These are phyloP conservation scores for Halictus ligatus DNA, from an alignment of 2,888 invertebrate species.

Conservation along the genomic window DNA sequence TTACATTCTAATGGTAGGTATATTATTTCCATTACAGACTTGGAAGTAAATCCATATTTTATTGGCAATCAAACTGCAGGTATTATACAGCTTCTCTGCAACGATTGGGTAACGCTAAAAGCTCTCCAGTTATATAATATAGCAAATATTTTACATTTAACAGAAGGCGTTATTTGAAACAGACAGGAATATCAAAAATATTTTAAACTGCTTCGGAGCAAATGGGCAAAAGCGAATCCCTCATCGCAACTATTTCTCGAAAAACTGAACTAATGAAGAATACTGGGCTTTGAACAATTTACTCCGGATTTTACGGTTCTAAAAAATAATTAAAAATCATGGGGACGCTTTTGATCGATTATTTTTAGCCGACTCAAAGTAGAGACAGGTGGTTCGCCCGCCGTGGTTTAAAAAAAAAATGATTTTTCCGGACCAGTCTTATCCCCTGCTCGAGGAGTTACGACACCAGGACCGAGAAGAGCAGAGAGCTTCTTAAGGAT, in stretches of 20 bases:
- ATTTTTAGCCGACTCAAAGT: not conserved
- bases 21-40: not conserved
- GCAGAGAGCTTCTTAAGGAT: slow-evolving; percentile 26
- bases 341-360: not conserved
- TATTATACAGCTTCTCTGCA: not conserved
- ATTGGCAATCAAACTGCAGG: not conserved
- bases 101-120: not conserved
- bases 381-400: slow-evolving; percentile 44
- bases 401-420: not conserved
- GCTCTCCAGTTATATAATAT: not conserved
- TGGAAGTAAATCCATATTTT: not conserved
- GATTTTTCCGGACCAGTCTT: not conserved
- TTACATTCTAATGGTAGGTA: not conserved
- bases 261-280: too few species aligned
- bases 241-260: too few species aligned
- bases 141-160: not conserved
- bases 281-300: too few species aligned
- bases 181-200: not conserved
- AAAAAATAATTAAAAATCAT: too few species aligned
- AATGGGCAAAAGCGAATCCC: too few species aligned
- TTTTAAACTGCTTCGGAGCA: too few species aligned
- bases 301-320: too few species aligned
- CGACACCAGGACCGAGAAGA: slow-evolving; percentile 28
- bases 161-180: not conserved
- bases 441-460: not conserved